Conservation (phyloP, 2,888 invertebrate genomes). For the Hypolimnas misippus region DNA sequence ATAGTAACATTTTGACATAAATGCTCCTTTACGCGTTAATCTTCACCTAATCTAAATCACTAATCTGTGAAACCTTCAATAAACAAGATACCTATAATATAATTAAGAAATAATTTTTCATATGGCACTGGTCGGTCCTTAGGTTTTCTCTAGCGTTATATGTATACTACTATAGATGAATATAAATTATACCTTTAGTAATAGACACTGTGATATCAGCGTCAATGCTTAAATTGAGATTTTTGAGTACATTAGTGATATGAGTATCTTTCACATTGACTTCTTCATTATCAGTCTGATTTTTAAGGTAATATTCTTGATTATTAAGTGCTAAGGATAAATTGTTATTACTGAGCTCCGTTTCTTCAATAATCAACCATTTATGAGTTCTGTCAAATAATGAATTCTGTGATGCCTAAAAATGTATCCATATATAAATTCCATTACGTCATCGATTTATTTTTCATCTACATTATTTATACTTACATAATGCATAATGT, state of each 20-base stretch:
- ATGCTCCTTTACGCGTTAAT: no score
- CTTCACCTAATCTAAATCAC: no score
- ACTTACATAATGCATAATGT: conserved; percentile 55
- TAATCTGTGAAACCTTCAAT: no score
- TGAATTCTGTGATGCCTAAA: conserved; percentile 60
- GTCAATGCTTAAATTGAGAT: conserved; percentile 58
- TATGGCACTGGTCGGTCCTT: no score
- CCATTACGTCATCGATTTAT: no score
- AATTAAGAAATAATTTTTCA: no score
- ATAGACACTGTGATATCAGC: conserved; percentile 55
- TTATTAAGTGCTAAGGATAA: neutral
- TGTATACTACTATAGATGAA: no score
- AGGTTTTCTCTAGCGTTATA: no score
- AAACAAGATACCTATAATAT: no score
- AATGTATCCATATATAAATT: conserved; percentile 21
- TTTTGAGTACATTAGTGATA: conserved; percentile 37
- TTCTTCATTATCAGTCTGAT: neutral
- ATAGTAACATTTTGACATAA: no score
- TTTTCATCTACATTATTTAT: neutral
- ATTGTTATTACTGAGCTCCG: neutral
- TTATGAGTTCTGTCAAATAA: conserved; percentile 53
- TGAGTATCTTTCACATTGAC: conserved; percentile 1
- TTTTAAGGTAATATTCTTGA: neutral
- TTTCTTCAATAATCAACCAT: conserved; percentile 56
- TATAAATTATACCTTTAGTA: conserved; percentile 40